These are phyloP conservation scores for Platygyra sinensis DNA, from an alignment of 64 coral and sea anemone species.

Conservation along the genomic window DNA sequence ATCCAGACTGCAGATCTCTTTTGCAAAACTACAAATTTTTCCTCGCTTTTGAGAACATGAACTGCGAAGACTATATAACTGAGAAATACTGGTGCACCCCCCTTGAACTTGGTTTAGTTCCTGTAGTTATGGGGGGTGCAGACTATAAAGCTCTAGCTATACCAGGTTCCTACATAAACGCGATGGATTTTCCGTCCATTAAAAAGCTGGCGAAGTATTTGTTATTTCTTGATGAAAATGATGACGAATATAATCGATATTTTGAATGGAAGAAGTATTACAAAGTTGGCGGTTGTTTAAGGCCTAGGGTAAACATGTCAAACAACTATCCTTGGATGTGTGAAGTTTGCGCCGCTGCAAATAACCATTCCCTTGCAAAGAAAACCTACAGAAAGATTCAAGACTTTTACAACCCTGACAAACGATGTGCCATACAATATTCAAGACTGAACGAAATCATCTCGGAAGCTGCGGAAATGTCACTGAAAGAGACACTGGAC, in stretches of 20 bases:
- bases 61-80: conserved; percentile 65
- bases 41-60: conserved; percentile 70
- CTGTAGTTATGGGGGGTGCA: conserved; percentile 67
- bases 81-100: conserved; percentile 74
- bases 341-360: not conserved
- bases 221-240: conserved; percentile 47
- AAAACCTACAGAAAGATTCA: not conserved
- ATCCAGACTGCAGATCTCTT: conserved; percentile 31
- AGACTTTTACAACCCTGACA: not conserved
- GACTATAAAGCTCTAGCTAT: conserved; percentile 52
- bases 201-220: conserved; percentile 56
- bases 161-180: conserved; percentile 74
- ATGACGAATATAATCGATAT: conserved; percentile 56
- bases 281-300: conserved; percentile 4
- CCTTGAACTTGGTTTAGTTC: conserved; percentile 35
- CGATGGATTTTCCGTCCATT: conserved; percentile 43
- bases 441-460: not conserved
- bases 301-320: not conserved
- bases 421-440: conserved; percentile 1
- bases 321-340: not conserved
- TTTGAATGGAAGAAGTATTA: conserved; percentile 70
- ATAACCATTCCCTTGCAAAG: not conserved
- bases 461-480: no score
- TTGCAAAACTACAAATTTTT: conserved; percentile 49
- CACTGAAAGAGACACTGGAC: no score